phyloP scores from a whole-genome alignment of 1,140 invertebrate species.

The Nixonia krombeini region DNA sequence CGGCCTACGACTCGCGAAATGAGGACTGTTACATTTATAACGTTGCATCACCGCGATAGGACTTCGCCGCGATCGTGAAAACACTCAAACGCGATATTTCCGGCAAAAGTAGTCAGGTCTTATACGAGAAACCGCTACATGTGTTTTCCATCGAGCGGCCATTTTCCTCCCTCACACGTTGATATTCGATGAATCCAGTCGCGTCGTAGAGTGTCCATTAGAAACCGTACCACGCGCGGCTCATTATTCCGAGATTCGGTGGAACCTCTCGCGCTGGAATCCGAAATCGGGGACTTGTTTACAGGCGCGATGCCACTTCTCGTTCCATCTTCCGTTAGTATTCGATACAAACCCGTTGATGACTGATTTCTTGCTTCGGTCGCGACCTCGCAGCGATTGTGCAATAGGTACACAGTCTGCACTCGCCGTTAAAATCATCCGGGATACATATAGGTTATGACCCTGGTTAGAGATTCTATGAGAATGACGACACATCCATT shows the following conservation, averaged over 20 bases:
- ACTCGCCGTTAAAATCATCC: conserved; percentile 3
- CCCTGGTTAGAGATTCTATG: conserved; percentile 24
- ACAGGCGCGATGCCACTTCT: no score
- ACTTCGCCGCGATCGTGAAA: no score
- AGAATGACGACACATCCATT: conserved; percentile 29
- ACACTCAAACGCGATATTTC: background rate
- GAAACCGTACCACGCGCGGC: no score
- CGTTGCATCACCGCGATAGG: no score
- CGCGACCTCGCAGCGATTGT: conserved; percentile 6
- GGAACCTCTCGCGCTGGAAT: background rate
- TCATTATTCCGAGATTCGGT: no score
- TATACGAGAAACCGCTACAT: background rate
- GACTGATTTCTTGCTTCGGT: conserved; percentile 13
- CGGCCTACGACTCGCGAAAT: no score
- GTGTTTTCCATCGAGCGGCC: background rate
- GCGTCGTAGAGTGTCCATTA: no score
- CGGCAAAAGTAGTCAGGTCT: background rate
- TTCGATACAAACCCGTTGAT: conserved; percentile 12
- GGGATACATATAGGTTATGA: conserved; percentile 15
- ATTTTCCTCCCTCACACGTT: no score
- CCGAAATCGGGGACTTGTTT: no score
- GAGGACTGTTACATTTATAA: no score
- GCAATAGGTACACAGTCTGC: background rate
- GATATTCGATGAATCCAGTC: no score
- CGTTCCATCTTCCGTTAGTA: background rate